Evolutionary conservation across 2,113 vertebrate genomes (phyloP).

Genomic region (Sylvia atricapilla): DNA sequence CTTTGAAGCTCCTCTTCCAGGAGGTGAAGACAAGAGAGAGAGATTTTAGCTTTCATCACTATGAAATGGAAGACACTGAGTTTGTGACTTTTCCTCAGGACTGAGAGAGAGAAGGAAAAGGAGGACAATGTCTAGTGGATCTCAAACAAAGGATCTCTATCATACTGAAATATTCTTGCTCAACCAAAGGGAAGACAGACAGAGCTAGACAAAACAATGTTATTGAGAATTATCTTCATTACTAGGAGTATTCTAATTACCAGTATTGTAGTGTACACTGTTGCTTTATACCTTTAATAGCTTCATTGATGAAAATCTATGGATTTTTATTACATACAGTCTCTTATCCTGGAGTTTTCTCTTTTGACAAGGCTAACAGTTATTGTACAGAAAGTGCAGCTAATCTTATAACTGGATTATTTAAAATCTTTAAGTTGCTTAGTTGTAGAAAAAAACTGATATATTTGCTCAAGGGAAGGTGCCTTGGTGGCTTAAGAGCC

Average conservation of each 20-base stretch:
- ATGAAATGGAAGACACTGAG: background rate
- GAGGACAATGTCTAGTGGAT: background rate
- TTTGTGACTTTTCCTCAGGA: background rate
- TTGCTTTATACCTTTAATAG: background rate
- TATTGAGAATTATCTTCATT: background rate
- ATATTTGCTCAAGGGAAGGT: background rate
- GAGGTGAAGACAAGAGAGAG: background rate
- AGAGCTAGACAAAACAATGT: background rate
- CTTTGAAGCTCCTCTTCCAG: background rate
- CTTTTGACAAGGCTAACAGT: background rate
- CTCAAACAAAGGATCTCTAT: background rate
- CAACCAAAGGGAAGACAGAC: background rate
- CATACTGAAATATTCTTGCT: background rate
- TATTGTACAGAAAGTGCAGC: background rate
- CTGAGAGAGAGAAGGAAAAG: background rate
- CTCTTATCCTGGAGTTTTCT: background rate
- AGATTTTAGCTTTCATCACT: background rate
- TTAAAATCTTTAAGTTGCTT: background rate
- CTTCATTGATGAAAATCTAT: background rate
- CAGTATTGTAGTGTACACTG: background rate
- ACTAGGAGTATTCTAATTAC: background rate
- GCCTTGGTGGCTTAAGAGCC: background rate
- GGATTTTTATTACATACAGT: background rate
- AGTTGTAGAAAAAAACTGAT: background rate
- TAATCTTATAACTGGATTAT: background rate